A percentile compares a stretch with the other conserved stretches of the same genome.
phyloP scores from a whole-genome alignment of 2,888 invertebrate species.

The Thysanoteuthis rhombus region DNA sequence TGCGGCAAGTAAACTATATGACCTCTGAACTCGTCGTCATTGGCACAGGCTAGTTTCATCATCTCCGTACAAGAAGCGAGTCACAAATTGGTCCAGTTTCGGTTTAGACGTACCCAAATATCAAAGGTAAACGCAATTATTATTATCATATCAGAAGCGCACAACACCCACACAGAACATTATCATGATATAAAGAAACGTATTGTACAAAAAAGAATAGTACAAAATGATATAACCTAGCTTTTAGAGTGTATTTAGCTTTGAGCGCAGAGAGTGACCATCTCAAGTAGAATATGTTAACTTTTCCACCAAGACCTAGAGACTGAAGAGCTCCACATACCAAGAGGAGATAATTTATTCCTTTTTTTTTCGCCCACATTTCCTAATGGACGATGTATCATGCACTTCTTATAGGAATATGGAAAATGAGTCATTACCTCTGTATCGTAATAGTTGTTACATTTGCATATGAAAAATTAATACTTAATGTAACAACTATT shows the following conservation, averaged over 20 bases:
- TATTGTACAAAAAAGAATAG: neutral
- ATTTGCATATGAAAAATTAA: too few relatives aligned
- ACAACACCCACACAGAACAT: neutral
- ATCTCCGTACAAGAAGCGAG: neutral
- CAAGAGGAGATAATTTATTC: constrained; percentile 12
- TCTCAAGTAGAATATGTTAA: neutral
- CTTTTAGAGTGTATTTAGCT: neutral
- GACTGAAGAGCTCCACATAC: neutral
- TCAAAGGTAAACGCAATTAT: neutral
- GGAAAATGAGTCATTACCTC: too few relatives aligned
- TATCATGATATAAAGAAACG: neutral
- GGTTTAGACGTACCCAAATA: neutral
- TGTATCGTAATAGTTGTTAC: too few relatives aligned
- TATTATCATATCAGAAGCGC: neutral
- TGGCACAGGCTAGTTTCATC: constrained; percentile 12
- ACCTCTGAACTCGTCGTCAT: constrained; percentile 12
- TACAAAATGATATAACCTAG: neutral
- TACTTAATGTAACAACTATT: too few relatives aligned
- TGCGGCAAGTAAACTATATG: neutral
- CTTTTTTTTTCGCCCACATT: neutral
- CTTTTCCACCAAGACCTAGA: neutral
- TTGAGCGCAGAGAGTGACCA: neutral
- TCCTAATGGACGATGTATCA: neutral
- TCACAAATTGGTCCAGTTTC: neutral
- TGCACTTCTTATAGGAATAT: neutral